Evolutionary conservation across 2,113 vertebrate genomes (phyloP).

Genomic region (Smithornis capensis): DNA sequence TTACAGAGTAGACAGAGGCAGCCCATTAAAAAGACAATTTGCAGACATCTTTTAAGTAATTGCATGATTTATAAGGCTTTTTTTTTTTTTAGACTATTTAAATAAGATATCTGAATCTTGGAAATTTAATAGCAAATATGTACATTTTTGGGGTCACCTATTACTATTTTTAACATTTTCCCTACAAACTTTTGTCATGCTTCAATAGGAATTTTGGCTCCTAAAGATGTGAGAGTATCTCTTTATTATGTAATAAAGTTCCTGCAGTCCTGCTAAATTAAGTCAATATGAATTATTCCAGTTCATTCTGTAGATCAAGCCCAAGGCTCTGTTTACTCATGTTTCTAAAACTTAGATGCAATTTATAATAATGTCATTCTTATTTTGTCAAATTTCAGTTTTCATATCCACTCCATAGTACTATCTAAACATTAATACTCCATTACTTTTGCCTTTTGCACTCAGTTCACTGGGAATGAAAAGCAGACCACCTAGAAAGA

Average conservation of each 20-base stretch:
- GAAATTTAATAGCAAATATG: neutral
- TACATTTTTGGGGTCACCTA: neutral
- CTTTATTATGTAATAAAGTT: neutral
- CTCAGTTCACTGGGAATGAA: neutral
- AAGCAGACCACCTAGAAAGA: neutral
- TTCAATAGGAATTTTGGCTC: neutral
- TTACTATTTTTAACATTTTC: neutral
- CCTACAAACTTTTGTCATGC: neutral
- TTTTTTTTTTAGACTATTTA: neutral
- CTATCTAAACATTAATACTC: neutral
- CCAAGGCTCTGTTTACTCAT: conserved; percentile 6
- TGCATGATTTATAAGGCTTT: neutral
- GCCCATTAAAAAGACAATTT: neutral
- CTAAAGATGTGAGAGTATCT: neutral
- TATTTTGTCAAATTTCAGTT: neutral
- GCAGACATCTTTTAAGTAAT: neutral
- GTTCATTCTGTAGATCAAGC: conserved; percentile 25
- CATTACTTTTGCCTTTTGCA: neutral
- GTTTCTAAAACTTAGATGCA: conserved; percentile 8
- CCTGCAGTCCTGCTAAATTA: neutral
- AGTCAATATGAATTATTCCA: neutral
- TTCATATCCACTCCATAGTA: neutral
- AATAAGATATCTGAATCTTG: neutral
- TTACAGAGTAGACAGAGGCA: neutral
- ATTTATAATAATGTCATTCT: neutral